phyloP scores from a whole-genome alignment of 1,140 invertebrate species.

The Neomicropteryx cornuta region DNA sequence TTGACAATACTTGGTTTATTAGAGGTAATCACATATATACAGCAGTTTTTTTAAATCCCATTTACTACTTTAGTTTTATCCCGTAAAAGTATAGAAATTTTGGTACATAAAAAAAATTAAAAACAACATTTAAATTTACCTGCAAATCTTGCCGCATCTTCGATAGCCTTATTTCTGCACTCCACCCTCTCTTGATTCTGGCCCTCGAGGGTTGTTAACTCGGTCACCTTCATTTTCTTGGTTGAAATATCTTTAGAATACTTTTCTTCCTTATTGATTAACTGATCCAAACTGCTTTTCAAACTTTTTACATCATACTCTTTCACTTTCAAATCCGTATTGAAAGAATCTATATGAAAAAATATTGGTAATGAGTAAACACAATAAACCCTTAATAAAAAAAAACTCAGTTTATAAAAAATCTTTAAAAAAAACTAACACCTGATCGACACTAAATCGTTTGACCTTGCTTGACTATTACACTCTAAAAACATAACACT shows the following conservation, averaged over 20 bases:
- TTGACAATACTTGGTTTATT: too few relatives aligned
- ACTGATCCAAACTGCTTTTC: conserved; percentile 26
- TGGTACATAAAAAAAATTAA: conserved; percentile 3
- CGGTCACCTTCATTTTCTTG: conserved; percentile 32
- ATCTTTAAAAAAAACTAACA: too few relatives aligned
- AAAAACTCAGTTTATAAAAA: too few relatives aligned
- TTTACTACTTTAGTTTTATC: too few relatives aligned
- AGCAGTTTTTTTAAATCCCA: conserved; percentile 17
- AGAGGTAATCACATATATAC: too few relatives aligned
- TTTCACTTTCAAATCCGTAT: conserved; percentile 27
- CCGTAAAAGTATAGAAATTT: too few relatives aligned
- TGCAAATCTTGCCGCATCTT: conserved; percentile 29
- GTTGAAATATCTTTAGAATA: conserved; percentile 31
- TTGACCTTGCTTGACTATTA: too few relatives aligned
- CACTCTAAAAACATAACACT: too few relatives aligned
- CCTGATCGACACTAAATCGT: too few relatives aligned
- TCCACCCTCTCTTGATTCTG: conserved; percentile 37
- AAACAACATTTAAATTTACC: conserved; percentile 21
- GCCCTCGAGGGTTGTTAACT: conserved; percentile 29
- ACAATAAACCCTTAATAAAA: too few relatives aligned
- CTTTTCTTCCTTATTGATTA: conserved; percentile 32
- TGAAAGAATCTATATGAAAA: conserved; percentile 15
- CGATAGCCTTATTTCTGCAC: conserved; percentile 26
- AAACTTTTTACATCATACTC: conserved; percentile 28
- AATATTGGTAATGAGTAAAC: too few relatives aligned